Evolutionary conservation across 2,113 vertebrate species (phyloP).

Genomic region (Halcyon malimbica): DNA sequence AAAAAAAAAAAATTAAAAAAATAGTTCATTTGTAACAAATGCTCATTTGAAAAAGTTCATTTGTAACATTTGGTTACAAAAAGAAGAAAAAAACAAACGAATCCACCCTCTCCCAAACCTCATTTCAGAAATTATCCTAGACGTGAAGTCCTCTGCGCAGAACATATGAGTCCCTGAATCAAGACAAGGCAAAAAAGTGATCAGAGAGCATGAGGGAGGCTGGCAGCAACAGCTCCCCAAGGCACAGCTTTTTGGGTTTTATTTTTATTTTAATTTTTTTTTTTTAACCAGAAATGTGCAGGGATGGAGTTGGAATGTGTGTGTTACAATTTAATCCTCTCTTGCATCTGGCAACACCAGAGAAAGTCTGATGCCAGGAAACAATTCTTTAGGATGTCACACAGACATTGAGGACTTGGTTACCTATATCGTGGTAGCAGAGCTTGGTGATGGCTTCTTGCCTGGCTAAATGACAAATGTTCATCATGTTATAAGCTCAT

Average conservation of each 20-base stretch:
- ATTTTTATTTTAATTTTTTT: too few species aligned
- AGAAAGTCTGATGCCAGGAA: neutral
- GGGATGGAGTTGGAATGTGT: neutral
- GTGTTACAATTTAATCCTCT: neutral
- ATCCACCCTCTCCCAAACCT: fast-evolving
- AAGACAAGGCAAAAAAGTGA: neutral
- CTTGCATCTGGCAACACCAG: neutral
- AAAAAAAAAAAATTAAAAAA: neutral
- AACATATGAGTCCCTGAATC: fast-evolving
- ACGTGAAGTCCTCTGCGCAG: neutral
- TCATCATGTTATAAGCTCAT: neutral
- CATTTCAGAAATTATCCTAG: neutral
- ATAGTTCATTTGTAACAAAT: neutral
- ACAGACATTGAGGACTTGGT: neutral
- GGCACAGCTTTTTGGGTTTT: neutral
- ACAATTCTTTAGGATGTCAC: neutral
- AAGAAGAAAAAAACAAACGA: neutral
- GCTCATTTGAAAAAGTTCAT: neutral
- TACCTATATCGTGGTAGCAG: neutral
- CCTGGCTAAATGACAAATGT: neutral
- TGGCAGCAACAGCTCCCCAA: neutral
- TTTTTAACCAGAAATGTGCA: too few species aligned
- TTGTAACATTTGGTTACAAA: neutral
- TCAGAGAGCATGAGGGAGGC: neutral
- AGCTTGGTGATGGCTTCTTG: neutral